Evolutionary conservation across 2,797 vertebrate species (phyloP).

Genomic region (Hipposideros larvatus): DNA sequence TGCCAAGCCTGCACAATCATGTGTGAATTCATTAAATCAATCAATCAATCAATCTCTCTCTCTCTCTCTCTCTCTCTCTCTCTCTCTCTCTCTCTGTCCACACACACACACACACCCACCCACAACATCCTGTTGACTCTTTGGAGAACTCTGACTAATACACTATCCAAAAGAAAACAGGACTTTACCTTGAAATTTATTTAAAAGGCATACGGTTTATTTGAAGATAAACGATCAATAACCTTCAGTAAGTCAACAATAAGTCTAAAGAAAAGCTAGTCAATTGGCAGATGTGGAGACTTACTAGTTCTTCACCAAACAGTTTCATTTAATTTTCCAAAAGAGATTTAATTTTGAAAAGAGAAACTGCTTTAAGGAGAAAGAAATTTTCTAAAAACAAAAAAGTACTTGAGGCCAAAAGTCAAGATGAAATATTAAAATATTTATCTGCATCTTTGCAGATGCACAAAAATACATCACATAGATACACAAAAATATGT

Average conservation of each 20-base stretch:
- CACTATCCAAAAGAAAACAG: constrained; percentile 6
- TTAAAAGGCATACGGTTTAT: constrained; percentile 16
- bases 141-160: not conserved
- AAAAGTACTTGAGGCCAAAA: constrained; percentile 32
- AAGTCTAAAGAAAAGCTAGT: not conserved
- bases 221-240: not conserved
- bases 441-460: constrained; percentile 4
- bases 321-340: constrained; percentile 41
- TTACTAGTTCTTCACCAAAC: not conserved
- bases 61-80: not conserved
- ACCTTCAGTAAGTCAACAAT: constrained; percentile 26
- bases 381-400: not conserved
- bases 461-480: not conserved
- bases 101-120: not conserved
- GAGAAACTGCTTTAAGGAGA: constrained; percentile 18
- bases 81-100: not conserved
- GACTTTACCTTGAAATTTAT: not conserved
- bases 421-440: constrained; percentile 21
- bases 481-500: not conserved
- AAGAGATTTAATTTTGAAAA: not conserved
- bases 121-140: not conserved
- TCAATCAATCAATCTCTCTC: not conserved
- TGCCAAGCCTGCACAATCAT: not conserved
- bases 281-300: not conserved
- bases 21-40: not conserved